phyloP scores from a whole-genome alignment of 2,888 invertebrate genomes.

The Acleris laterana region DNA sequence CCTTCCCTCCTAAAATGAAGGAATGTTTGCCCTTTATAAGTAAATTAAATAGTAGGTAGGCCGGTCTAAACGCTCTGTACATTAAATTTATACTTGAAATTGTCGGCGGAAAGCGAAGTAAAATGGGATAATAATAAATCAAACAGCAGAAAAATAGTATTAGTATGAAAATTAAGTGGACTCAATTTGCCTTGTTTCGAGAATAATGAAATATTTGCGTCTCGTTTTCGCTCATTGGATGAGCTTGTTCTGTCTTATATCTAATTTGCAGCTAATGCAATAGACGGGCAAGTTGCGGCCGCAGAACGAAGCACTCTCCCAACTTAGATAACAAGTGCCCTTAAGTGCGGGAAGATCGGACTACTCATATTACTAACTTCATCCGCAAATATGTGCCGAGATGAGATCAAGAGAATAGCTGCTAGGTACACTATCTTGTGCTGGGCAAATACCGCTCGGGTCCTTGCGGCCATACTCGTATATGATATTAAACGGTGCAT shows the following conservation, averaged over 20 bases:
- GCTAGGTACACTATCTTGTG: slow-evolving; percentile 15
- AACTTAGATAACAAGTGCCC: slow-evolving; percentile 31
- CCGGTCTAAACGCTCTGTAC: not conserved
- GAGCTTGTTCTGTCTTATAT: slow-evolving; percentile 15
- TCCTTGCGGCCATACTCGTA: slow-evolving; percentile 9
- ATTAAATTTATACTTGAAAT: slow-evolving; percentile 9
- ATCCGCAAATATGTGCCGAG: slow-evolving; percentile 33
- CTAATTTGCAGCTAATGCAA: slow-evolving; percentile 30
- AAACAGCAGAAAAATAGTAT: slow-evolving; percentile 1
- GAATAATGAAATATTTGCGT: not conserved
- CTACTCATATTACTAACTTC: slow-evolving; percentile 36
- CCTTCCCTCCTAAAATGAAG: slow-evolving; percentile 4
- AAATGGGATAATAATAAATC: slow-evolving; percentile 10
- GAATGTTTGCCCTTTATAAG: slow-evolving; percentile 8
- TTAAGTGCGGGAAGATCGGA: slow-evolving; percentile 32
- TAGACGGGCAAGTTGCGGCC: slow-evolving; percentile 23
- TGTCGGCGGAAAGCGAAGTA: not conserved
- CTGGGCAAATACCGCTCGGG: slow-evolving; percentile 15
- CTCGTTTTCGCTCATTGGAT: slow-evolving; percentile 1
- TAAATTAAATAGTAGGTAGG: slow-evolving; percentile 2
- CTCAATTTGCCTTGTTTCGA: slow-evolving; percentile 9
- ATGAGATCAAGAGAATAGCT: slow-evolving; percentile 35
- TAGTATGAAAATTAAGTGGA: not conserved
- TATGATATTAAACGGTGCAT: slow-evolving; percentile 11
- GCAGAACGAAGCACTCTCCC: slow-evolving; percentile 24